phyloP scores from a whole-genome alignment of 2,888 invertebrate species.

The Junonia oenone region DNA sequence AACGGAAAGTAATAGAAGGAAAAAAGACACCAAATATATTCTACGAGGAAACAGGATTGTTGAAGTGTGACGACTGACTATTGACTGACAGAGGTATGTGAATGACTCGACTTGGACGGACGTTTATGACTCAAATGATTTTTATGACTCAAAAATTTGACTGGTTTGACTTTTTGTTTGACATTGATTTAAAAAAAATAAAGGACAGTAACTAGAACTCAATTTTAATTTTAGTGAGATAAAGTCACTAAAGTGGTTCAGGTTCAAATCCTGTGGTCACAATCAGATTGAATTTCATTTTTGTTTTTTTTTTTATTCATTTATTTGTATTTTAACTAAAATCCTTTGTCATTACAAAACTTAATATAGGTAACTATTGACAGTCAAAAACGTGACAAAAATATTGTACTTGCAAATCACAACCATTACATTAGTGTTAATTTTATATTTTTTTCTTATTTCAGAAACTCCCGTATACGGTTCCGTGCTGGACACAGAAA shows the following conservation, averaged over 20 bases:
- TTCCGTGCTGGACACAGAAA: conserved; percentile 53
- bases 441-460: conserved; percentile 33
- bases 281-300: no score
- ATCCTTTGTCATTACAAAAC: no score
- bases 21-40: conserved; percentile 65
- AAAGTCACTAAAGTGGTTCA: no score
- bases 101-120: conserved; percentile 16
- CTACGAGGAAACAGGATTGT: conserved; percentile 73
- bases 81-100: conserved; percentile 44
- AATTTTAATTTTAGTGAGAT: no score
- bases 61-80: conserved; percentile 64
- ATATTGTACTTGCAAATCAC: no score
- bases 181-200: neutral
- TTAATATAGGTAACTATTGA: no score
- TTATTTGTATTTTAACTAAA: no score
- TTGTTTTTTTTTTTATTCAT: no score
- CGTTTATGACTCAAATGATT: neutral
- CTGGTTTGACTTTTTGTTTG: neutral
- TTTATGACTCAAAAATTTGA: neutral
- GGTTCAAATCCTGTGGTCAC: no score
- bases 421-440: neutral
- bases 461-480: conserved; percentile 60
- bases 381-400: no score
- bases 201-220: neutral
- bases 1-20: conserved; percentile 49